Conservation (phyloP, 2,113 vertebrate species). For the Sardina pilchardus region DNA sequence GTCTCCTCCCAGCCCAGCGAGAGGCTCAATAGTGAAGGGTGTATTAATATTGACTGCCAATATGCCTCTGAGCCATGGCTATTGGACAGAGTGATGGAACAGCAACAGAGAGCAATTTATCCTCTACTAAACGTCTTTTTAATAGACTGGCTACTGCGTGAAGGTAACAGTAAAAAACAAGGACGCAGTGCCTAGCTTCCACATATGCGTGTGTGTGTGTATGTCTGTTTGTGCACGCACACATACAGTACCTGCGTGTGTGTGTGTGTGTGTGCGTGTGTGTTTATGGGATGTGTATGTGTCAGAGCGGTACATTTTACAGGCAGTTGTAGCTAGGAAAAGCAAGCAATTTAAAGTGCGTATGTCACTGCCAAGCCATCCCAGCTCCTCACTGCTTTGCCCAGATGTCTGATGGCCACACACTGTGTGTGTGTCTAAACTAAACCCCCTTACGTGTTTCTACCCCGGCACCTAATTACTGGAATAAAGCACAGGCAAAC, state of each 20-base stretch:
- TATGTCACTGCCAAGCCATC: constrained; percentile 1
- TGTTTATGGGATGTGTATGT: not conserved
- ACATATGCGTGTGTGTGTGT: not conserved
- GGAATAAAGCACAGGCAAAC: not conserved
- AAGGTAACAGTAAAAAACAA: constrained; percentile 8
- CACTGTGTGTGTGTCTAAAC: not conserved
- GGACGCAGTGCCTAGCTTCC: not conserved
- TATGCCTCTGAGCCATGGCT: constrained; percentile 54
- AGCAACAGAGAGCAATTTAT: constrained; percentile 66
- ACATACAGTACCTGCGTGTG: not conserved
- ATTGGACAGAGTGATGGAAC: constrained; percentile 66
- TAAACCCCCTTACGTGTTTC: not conserved
- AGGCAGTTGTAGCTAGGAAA: not conserved
- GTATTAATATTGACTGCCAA: constrained; percentile 76
- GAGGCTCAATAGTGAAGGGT: constrained; percentile 58
- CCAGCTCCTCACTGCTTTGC: not conserved
- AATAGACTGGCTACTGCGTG: constrained; percentile 54
- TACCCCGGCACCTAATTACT: not conserved
- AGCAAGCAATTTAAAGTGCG: not conserved
- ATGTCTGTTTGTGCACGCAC: not conserved
- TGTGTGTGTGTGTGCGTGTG: not conserved
- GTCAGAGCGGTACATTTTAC: not conserved
- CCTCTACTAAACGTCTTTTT: constrained; percentile 62
- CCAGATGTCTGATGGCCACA: not conserved
- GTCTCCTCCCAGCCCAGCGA: constrained; percentile 44